Base-by-base conservation (phyloP, 2,797 vertebrate species). In the Oreortyx pictus region DNA sequence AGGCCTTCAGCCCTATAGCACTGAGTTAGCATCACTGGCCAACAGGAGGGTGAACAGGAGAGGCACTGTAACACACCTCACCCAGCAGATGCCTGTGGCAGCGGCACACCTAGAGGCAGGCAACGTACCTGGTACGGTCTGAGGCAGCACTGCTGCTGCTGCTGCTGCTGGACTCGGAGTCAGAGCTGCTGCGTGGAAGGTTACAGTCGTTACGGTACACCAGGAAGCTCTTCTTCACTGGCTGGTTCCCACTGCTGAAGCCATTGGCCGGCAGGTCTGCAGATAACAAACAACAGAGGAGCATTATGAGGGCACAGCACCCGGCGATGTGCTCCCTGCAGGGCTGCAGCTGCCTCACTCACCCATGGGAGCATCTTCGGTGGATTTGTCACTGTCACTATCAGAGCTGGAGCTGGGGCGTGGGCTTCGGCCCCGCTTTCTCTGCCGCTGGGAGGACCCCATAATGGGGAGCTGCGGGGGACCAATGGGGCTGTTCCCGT, bases 101-200 rank as follows among this genome's bases (percentile, higher is more conserved):
- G 14, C 0, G 0, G 19, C 1, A 23, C 10, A 13, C 11, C 19
- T 31, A 11, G 41, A 52, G 65, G 19, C 13, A 5, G 29, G 33
- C 52, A 0, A 57, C 56, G 43, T 98, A 99, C 99, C 99, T 99
- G 97, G 99, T 99, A 59, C 98, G 98, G 97, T 99, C 99, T 0
- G 99, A 99, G 37, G 99, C 99, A 0, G 99, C 99, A 0, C 99
- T 99, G 97, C 99, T 99, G 97, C 98, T 99, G 97, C 99, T 99
- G 96, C 98, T 99, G 97, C 98, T 99, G 86, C 98, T 99, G 91
- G 99, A 99, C 95, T 99, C 99, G 0, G 99, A 99, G 97, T 99
- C 99, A 0, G 99, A 99, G 97, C 99, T 99, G 96, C 99, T 99
- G 14, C 99, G 98, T 27, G 99, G 99, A 35, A 99, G 98, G 72